These are phyloP conservation scores for Batillaria attramentaria DNA, from an alignment of 1,140 invertebrate species.

Conservation along the genomic window DNA sequence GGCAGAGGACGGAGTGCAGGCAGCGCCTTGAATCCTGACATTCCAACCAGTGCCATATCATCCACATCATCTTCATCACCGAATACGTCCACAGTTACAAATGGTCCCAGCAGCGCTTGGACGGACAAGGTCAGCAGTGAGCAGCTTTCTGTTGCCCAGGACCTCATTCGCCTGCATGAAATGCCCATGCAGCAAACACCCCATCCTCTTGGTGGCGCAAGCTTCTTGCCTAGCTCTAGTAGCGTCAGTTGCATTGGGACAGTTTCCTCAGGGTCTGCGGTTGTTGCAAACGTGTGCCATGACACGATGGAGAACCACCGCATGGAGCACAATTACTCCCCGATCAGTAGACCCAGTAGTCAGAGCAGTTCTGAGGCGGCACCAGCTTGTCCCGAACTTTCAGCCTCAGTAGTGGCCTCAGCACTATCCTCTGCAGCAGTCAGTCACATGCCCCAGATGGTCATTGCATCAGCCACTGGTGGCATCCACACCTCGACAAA, in stretches of 20 bases:
- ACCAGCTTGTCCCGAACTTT: too few relatives aligned
- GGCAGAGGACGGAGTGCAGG: neutral
- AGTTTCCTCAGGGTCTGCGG: neutral
- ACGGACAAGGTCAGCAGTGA: conserved; percentile 17
- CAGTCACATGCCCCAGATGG: too few relatives aligned
- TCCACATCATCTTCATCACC: neutral
- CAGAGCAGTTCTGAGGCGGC: conserved; percentile 75
- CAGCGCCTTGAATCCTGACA: neutral
- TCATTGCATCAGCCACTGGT: too few relatives aligned
- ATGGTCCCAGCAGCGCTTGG: neutral
- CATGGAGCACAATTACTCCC: conserved; percentile 74
- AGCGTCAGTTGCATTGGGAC: too few relatives aligned
- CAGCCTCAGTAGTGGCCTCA: too few relatives aligned
- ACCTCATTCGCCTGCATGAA: conserved; percentile 30
- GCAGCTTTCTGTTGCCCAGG: conserved; percentile 29
- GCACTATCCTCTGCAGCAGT: too few relatives aligned
- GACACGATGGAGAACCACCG: conserved; percentile 19
- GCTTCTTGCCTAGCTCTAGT: too few relatives aligned
- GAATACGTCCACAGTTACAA: neutral
- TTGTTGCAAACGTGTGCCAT: neutral
- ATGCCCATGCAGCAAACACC: neutral
- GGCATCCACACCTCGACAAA: too few relatives aligned
- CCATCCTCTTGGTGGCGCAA: neutral
- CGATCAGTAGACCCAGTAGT: conserved; percentile 80
- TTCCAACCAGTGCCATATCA: neutral